phyloP scores from a whole-genome alignment of 37 sponge, comb jelly and placozoan species.

The Axinella damicornis region DNA sequence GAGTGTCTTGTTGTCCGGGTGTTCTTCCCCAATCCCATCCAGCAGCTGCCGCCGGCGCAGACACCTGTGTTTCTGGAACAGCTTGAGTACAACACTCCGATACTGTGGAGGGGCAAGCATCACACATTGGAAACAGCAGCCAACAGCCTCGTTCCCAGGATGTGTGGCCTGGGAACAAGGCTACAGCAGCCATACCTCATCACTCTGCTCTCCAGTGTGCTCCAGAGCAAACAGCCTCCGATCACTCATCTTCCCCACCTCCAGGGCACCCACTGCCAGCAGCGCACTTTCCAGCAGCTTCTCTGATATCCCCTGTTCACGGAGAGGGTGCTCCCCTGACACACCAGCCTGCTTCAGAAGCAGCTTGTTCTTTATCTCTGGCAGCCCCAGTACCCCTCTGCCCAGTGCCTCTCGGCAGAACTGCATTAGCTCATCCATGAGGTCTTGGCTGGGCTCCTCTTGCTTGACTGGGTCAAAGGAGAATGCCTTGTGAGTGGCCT shows the following conservation, averaged over 20 bases:
- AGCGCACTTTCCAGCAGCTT: conserved; percentile 18
- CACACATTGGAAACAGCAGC: too few relatives aligned
- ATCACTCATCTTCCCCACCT: conserved; percentile 21
- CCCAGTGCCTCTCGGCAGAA: conserved; percentile 47
- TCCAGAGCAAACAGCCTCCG: conserved; percentile 35
- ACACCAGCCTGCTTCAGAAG: conserved; percentile 17
- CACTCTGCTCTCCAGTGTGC: conserved; percentile 11
- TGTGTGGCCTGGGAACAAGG: too few relatives aligned
- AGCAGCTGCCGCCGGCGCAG: conserved; percentile 52
- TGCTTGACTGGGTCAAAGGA: neutral
- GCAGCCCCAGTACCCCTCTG: conserved; percentile 36
- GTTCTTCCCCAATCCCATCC: conserved; percentile 21
- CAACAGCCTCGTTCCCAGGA: neutral
- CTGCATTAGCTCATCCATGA: conserved; percentile 11
- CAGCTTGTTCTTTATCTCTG: conserved; percentile 54
- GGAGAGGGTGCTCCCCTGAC: conserved; percentile 1
- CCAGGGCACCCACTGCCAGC: conserved; percentile 19
- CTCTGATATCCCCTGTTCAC: conserved; percentile 5
- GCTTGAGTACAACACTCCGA: conserved; percentile 26
- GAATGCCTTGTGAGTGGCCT: too few relatives aligned
- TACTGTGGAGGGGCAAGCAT: too few relatives aligned
- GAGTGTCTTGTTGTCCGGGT: neutral
- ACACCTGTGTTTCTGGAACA: conserved; percentile 33
- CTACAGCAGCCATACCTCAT: neutral
- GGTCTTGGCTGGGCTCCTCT: neutral